Evolutionary conservation across 2,888 invertebrate genomes (phyloP).

Genomic region (Polydrusus pterygomalis): DNA sequence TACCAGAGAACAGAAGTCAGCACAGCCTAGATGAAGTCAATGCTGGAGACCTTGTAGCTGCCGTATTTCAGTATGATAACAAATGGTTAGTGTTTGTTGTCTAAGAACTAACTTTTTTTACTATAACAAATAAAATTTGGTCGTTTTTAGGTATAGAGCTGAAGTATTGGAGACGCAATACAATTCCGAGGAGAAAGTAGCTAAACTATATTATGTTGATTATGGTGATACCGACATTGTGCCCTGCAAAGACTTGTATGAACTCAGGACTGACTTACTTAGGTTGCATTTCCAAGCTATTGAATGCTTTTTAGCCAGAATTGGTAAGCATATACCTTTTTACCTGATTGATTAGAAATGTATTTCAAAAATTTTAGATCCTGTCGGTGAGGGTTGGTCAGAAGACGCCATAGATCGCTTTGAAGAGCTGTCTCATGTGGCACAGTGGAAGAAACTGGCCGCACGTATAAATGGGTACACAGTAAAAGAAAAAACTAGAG

Average conservation of each 20-base stretch:
- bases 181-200: slow-evolving; percentile 77
- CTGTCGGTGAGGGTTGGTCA: slow-evolving; percentile 76
- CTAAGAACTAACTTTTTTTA: neutral
- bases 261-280: slow-evolving; percentile 84
- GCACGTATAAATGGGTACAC: slow-evolving; percentile 85
- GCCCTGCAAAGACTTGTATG: slow-evolving; percentile 79
- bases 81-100: slow-evolving; percentile 80
- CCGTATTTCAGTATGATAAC: slow-evolving; percentile 86
- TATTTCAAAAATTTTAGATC: slow-evolving; percentile 62
- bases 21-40: slow-evolving; percentile 75
- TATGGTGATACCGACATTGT: slow-evolving; percentile 89
- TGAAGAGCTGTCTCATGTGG: slow-evolving; percentile 83
- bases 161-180: slow-evolving; percentile 81
- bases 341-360: neutral
- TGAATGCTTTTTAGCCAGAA: slow-evolving; percentile 87
- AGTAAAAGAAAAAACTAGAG: slow-evolving; percentile 72
- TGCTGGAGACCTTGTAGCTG: slow-evolving; percentile 89
- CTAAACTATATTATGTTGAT: slow-evolving; percentile 88
- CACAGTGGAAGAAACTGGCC: slow-evolving; percentile 86
- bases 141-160: slow-evolving; percentile 70
- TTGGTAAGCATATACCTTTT: slow-evolving; percentile 70
- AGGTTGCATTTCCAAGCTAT: slow-evolving; percentile 88
- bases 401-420: slow-evolving; percentile 79
- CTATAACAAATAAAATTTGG: too few relatives aligned
- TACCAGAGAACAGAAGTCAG: slow-evolving; percentile 77